phyloP scores from a whole-genome alignment of 2,113 vertebrate species.

The Zosterops borbonicus region DNA sequence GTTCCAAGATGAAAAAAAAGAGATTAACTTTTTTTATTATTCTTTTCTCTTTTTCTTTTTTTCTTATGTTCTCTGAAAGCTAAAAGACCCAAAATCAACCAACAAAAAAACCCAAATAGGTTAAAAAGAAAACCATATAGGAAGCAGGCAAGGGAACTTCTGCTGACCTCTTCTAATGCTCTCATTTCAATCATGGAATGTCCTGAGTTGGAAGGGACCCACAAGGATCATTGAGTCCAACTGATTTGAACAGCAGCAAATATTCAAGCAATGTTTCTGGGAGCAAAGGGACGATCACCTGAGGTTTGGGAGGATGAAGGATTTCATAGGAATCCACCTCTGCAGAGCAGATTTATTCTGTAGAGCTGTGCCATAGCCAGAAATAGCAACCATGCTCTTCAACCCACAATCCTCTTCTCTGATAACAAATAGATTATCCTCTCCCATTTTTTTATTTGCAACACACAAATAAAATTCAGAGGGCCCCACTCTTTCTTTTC shows the following conservation, averaged over 20 bases:
- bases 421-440: background rate
- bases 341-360: background rate
- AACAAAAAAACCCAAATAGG: background rate
- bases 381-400: background rate
- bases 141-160: background rate
- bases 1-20: background rate
- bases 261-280: background rate
- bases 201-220: background rate
- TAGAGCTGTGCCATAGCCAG: background rate
- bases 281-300: background rate
- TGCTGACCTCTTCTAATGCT: background rate
- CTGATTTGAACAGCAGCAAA: background rate
- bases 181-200: background rate
- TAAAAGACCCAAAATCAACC: background rate
- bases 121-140: background rate
- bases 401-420: background rate
- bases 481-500: background rate
- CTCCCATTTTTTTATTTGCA: background rate
- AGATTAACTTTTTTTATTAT: background rate
- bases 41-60: background rate
- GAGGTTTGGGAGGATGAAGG: background rate
- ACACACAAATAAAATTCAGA: background rate
- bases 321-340: background rate
- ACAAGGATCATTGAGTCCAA: background rate
- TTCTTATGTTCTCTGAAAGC: background rate